Evolutionary conservation across 2,113 vertebrate genomes (phyloP).

Genomic region (Marcusenius ussheri): DNA sequence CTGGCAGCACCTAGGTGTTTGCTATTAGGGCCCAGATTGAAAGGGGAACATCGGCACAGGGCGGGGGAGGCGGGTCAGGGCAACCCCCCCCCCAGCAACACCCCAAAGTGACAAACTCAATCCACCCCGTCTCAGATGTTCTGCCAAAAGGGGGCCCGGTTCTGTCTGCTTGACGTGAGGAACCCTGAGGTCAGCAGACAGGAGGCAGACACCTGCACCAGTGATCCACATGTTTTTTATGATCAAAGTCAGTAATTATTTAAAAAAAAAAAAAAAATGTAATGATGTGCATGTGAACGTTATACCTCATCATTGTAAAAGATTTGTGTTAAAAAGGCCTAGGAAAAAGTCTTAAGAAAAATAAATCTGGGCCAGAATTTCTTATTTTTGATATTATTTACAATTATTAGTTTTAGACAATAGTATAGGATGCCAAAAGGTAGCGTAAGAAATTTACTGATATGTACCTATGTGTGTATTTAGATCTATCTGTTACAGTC

Average conservation of each 20-base stretch:
- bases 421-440: not conserved
- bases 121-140: not conserved
- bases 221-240: not conserved
- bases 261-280: not conserved
- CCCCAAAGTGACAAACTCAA: conserved; percentile 21
- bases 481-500: not conserved
- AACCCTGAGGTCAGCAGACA: not conserved
- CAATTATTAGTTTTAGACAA: not conserved
- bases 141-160: not conserved
- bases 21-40: not conserved
- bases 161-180: not conserved
- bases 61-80: not conserved
- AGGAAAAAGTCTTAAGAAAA: not conserved
- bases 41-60: not conserved
- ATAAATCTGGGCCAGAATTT: not conserved
- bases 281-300: not conserved
- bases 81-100: not conserved
- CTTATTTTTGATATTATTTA: not conserved
- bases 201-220: not conserved
- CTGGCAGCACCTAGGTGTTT: not conserved
- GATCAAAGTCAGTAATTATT: not conserved
- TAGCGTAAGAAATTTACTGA: not conserved
- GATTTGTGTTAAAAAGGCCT: not conserved
- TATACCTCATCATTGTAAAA: not conserved
- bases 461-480: not conserved